Conservation (phyloP, 2,888 invertebrate species). For the Oscheius sp. region DNA sequence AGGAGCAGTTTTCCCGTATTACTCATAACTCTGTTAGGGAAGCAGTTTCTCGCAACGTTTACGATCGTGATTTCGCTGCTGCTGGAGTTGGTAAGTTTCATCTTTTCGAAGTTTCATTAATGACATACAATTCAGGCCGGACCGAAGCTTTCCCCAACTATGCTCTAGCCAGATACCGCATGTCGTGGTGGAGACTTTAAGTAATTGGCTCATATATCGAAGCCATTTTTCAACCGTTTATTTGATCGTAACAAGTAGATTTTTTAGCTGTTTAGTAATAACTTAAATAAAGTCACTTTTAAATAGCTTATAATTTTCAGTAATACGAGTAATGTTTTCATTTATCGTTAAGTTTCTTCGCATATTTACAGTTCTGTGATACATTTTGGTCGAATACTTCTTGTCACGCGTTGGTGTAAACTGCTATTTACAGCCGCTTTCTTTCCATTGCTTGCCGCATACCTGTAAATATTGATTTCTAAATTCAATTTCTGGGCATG, state of each 20-base stretch:
- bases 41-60: slow-evolving; percentile 69
- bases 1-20: slow-evolving; percentile 58
- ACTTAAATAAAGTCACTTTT: slow-evolving; percentile 29
- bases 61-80: slow-evolving; percentile 70
- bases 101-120: neutral
- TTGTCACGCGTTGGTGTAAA: slow-evolving; percentile 13
- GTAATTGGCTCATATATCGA: neutral
- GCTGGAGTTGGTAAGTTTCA: slow-evolving; percentile 63
- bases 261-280: slow-evolving; percentile 5
- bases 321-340: neutral
- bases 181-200: slow-evolving; percentile 72
- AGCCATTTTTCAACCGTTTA: neutral
- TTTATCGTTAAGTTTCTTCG: neutral
- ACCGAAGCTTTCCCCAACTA: slow-evolving; percentile 71
- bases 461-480: no score
- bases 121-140: slow-evolving; percentile 47
- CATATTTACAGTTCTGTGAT: neutral
- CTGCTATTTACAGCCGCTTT: neutral
- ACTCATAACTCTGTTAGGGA: slow-evolving; percentile 54
- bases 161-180: slow-evolving; percentile 64
- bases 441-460: no score
- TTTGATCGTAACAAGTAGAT: slow-evolving; percentile 8
- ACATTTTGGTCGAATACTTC: neutral
- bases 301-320: neutral
- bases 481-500: no score